A percentile compares a stretch with the other conserved stretches of the same genome.
These are phyloP conservation scores for Phylloscopus collybita DNA, from an alignment of 2,797 vertebrate species.

Conservation along the genomic window DNA sequence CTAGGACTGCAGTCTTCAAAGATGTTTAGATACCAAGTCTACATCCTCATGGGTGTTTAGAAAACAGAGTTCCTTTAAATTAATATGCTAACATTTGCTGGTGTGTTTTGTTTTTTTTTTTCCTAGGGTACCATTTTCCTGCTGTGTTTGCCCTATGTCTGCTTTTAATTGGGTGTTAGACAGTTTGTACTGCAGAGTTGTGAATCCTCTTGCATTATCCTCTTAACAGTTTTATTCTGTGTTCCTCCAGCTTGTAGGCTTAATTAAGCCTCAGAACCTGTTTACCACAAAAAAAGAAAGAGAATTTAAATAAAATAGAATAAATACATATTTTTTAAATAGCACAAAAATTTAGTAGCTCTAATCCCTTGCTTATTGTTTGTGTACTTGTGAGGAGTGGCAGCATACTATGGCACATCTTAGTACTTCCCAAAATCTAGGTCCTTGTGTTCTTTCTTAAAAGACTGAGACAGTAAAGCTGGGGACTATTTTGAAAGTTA, in stretches of 20 bases:
- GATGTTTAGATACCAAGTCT: background rate
- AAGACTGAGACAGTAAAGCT: background rate
- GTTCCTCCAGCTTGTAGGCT: background rate
- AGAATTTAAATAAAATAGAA: background rate
- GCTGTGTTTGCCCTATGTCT: background rate
- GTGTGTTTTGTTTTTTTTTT: background rate
- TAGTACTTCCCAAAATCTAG: background rate
- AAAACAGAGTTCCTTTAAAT: background rate
- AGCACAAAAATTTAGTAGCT: background rate
- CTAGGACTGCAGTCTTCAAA: background rate
- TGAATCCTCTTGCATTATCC: background rate
- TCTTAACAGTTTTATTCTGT: background rate
- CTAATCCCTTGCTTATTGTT: background rate
- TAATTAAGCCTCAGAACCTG: constrained; percentile 8
- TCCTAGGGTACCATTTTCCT: background rate
- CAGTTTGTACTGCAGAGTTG: background rate
- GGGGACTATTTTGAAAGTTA: background rate
- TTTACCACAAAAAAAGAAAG: background rate
- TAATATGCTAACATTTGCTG: background rate
- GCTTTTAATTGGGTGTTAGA: background rate
- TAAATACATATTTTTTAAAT: background rate
- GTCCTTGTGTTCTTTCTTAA: background rate
- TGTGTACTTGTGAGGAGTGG: background rate
- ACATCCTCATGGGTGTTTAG: background rate
- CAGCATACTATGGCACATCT: rapidly evolving